Base-by-base conservation (phyloP, 2,113 vertebrate species). In the Nasalis larvatus region DNA sequence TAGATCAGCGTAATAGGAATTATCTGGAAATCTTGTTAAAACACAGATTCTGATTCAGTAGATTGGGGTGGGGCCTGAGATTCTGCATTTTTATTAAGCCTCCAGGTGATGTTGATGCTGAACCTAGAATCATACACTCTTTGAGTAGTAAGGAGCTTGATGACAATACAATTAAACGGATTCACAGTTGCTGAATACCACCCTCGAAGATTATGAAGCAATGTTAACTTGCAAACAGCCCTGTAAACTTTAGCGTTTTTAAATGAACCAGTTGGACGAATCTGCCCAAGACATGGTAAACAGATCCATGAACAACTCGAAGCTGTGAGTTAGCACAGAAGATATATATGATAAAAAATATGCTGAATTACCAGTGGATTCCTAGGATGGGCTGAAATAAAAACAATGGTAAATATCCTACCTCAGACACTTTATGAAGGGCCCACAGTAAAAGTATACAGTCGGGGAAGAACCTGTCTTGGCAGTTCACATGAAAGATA, bases 21-120 rank as follows among this genome's bases (percentile, higher is more conserved):
- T 37, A 93, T 30, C 23, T 63, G 68, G 23, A 87, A 94, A 91
- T 63, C 49, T 45, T 86, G 20, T 63, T 89, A 94, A 97, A 91
- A 92, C 80, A 78, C 16, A 91, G 71, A 88, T 94, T 88, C 37
- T 76, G 95, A 81, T 52, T 81, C 54, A 69, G 84, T 40, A 85
- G 56, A 11, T 49, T 66, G 47, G 54, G 37, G 18, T 77, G 21
- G 49, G 42, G 69, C 42, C 58, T 71, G 63, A 95, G 56, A 89
- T 23, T 60, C 10, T 76, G 49, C 74, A 66, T 63, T 80, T 85
- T 74, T 84, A 96, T 60, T 71, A 81, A 92, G 80, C 30, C 56
- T 86, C 47, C 77, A 94, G 69, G 54, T 52, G 35, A 49, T 68
- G 80, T 25, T 86, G n/a, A 52, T 40, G 42, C 82, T 66, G 52